Conservation (phyloP, 2,113 vertebrate species). For the Dendropsophus ebraccatus region DNA sequence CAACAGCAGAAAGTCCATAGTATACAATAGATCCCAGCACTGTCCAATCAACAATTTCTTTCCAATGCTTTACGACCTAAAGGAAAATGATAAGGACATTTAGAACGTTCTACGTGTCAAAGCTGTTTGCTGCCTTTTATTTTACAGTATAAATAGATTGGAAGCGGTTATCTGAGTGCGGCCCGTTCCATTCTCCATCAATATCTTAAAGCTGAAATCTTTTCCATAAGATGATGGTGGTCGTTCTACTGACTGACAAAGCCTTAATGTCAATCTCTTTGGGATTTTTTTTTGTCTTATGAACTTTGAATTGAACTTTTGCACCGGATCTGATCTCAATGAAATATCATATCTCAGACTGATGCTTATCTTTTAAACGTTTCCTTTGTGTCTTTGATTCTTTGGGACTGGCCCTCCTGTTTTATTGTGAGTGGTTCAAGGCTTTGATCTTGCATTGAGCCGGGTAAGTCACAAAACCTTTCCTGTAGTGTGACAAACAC, state of each 20-base stretch:
- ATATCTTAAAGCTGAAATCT: slow-evolving; percentile 52
- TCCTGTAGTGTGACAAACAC: slow-evolving; percentile 67
- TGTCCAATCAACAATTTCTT: too few species aligned
- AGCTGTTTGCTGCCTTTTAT: not conserved
- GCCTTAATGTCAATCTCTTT: slow-evolving; percentile 68
- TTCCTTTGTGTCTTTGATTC: slow-evolving; percentile 94
- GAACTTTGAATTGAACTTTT: slow-evolving; percentile 87
- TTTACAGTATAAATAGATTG: not conserved
- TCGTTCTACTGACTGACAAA: slow-evolving; percentile 59
- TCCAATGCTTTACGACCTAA: too few species aligned
- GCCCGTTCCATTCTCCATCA: slow-evolving; percentile 25
- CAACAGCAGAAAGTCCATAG: too few species aligned
- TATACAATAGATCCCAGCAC: too few species aligned
- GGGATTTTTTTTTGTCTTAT: slow-evolving; percentile 77
- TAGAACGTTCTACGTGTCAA: too few species aligned
- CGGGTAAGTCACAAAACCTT: slow-evolving; percentile 73
- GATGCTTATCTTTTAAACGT: slow-evolving; percentile 97
- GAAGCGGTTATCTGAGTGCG: not conserved
- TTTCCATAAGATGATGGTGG: slow-evolving; percentile 65
- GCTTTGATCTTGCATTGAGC: slow-evolving; percentile 90
- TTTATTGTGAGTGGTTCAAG: slow-evolving; percentile 80
- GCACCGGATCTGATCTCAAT: slow-evolving; percentile 88
- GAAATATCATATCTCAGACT: slow-evolving; percentile 96
- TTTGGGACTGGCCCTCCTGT: slow-evolving; percentile 85
- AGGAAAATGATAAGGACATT: too few species aligned